These are phyloP conservation scores for Pangasius djambal DNA, from an alignment of 2,797 vertebrate genomes.

Conservation along the genomic window DNA sequence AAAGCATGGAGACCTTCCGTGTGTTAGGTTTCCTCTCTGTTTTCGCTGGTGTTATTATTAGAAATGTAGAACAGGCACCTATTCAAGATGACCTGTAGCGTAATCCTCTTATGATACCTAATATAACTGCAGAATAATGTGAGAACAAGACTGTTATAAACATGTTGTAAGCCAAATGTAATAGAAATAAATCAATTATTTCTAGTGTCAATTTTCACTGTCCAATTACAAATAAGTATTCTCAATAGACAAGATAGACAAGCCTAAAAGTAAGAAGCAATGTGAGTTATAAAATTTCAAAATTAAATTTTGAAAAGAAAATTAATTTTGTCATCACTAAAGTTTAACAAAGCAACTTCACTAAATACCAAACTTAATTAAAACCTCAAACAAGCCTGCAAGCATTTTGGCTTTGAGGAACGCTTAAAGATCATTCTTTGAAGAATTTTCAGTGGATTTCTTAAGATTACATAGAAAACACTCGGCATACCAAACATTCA, in stretches of 20 bases:
- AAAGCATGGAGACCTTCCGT: slow-evolving; percentile 21
- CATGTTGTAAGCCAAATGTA: background rate
- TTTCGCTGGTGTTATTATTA: slow-evolving; percentile 30
- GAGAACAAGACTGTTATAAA: slow-evolving; percentile 9
- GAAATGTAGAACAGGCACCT: slow-evolving; percentile 30
- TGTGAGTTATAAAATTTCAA: background rate
- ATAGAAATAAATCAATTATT: background rate
- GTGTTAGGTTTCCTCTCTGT: slow-evolving; percentile 42
- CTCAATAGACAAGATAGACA: background rate
- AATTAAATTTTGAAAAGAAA: background rate
- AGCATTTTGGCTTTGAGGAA: background rate
- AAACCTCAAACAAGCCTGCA: background rate
- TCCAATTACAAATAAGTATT: background rate
- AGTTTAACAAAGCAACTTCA: background rate
- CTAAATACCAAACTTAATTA: slow-evolving; percentile 1
- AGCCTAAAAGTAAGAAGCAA: no score
- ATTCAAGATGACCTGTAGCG: slow-evolving; percentile 17
- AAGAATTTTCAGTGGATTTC: background rate
- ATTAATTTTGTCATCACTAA: background rate
- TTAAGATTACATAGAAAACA: background rate
- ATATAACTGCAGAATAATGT: slow-evolving; percentile 5
- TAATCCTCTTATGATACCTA: slow-evolving; percentile 25
- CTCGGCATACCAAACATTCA: slow-evolving; percentile 6
- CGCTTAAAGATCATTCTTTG: background rate
- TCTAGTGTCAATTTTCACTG: background rate